Percentiles rank a stretch among this genome's conserved stretches.
Conservation (phyloP, 1,140 invertebrate genomes). For the Idris sp. region DNA sequence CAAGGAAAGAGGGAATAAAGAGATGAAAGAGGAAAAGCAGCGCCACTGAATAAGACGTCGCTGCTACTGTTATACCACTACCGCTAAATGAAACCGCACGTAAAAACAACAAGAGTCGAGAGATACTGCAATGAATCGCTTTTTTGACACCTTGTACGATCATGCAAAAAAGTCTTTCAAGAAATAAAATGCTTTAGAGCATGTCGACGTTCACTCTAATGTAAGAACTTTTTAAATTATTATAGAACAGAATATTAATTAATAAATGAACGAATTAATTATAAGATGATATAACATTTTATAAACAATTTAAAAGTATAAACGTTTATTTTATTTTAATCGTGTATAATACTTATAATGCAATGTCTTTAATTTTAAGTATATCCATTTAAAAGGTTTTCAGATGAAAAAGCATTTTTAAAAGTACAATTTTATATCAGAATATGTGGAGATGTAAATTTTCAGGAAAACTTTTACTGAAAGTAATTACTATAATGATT, state of each 20-base stretch:
- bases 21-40: constrained; percentile 56
- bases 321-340: too few species aligned
- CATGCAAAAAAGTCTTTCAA: constrained; percentile 47
- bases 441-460: too few species aligned
- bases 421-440: too few species aligned
- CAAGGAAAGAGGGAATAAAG: constrained; percentile 65
- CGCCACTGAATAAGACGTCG: constrained; percentile 60
- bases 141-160: constrained; percentile 66
- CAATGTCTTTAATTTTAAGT: too few species aligned
- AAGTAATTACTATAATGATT: too few species aligned
- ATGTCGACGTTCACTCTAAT: constrained; percentile 6
- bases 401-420: too few species aligned
- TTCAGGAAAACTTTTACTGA: too few species aligned
- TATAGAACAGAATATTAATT: background rate
- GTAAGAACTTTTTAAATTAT: constrained; percentile 2
- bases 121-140: constrained; percentile 66
- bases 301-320: too few species aligned
- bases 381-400: too few species aligned
- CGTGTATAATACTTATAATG: too few species aligned
- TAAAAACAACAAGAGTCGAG: constrained; percentile 69
- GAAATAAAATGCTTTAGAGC: constrained; percentile 35
- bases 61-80: constrained; percentile 64
- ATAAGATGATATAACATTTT: too few species aligned
- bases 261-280: background rate
- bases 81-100: constrained; percentile 76